Evolutionary conservation across 2,113 vertebrate species (phyloP).

Genomic region (Hyperopisus bebe): DNA sequence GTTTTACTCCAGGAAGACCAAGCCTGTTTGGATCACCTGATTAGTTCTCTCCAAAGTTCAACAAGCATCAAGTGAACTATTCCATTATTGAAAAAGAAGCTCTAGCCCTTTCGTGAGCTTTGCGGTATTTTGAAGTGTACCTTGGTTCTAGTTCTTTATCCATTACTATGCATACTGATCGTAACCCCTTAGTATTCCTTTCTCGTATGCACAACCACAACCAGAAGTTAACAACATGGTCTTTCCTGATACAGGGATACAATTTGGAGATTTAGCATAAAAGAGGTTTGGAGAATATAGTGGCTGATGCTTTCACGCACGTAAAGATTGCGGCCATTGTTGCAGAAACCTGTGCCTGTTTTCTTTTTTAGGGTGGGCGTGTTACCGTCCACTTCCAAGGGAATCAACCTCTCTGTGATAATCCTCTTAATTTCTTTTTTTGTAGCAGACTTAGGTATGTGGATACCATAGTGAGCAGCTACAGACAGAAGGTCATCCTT

Average conservation of each 20-base stretch:
- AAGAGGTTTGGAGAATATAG: neutral
- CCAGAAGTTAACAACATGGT: neutral
- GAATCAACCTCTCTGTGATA: neutral
- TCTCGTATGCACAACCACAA: neutral
- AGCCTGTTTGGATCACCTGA: neutral
- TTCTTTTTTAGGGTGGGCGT: neutral
- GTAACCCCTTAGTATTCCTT: no score
- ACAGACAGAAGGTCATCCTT: neutral
- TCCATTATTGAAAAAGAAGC: neutral
- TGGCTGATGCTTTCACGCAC: neutral
- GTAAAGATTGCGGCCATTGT: neutral
- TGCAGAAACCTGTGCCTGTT: neutral
- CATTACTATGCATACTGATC: neutral
- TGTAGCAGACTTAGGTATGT: neutral
- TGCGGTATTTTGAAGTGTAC: neutral
- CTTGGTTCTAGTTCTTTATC: neutral
- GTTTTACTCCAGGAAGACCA: neutral
- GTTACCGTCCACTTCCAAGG: no score
- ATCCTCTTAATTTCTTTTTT: neutral
- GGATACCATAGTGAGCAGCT: neutral
- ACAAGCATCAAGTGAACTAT: neutral
- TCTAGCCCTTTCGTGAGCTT: neutral
- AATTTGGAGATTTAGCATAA: neutral
- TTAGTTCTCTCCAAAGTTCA: neutral
- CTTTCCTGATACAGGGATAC: neutral